phyloP scores from a whole-genome alignment of 2,113 vertebrate species.

The Sylvia atricapilla region DNA sequence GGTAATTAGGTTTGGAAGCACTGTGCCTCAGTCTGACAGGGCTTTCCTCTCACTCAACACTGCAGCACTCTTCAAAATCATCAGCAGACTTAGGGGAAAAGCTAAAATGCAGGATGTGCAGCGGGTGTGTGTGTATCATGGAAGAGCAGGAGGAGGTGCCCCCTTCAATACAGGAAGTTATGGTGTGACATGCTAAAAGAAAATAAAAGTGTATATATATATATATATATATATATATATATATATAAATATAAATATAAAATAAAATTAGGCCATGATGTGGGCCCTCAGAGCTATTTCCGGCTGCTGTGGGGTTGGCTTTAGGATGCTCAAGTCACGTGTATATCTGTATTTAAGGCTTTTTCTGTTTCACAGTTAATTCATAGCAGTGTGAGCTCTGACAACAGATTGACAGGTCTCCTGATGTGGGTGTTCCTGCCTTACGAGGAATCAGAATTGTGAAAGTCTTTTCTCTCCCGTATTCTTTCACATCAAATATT shows the following conservation, averaged over 20 bases:
- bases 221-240: too few species aligned
- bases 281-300: background rate
- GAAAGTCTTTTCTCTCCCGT: background rate
- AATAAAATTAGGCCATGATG: too few species aligned
- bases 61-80: background rate
- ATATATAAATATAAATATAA: too few species aligned
- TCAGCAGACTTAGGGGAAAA: background rate
- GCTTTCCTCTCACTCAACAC: background rate
- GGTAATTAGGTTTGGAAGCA: background rate
- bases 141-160: background rate
- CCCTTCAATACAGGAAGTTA: background rate
- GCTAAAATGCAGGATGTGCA: background rate
- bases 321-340: background rate
- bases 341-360: background rate
- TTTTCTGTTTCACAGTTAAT: conserved; percentile 4
- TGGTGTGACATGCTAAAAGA: background rate
- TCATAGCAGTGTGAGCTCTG: background rate
- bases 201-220: background rate
- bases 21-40: background rate
- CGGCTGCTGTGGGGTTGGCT: background rate
- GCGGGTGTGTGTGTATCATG: background rate
- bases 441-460: background rate
- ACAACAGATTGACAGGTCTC: background rate
- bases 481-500: background rate
- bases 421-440: background rate